These are phyloP conservation scores for Macropis europaea DNA, from an alignment of 2,888 invertebrate species.

Conservation along the genomic window DNA sequence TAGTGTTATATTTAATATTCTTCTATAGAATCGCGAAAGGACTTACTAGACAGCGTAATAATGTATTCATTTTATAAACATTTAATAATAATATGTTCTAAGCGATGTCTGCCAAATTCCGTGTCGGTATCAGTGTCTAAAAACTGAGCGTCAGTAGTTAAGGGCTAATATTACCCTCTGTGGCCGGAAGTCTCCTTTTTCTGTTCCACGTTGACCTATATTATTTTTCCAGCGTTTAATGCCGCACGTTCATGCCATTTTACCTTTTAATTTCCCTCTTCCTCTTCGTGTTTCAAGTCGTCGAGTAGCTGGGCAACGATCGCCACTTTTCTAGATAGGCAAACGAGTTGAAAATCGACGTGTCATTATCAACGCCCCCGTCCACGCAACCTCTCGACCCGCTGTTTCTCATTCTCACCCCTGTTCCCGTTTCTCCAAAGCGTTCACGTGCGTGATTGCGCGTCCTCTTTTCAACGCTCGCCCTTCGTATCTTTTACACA, in stretches of 20 bases:
- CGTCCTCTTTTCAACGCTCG: slow-evolving; percentile 17
- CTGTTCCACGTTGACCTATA: no score
- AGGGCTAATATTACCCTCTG: no score
- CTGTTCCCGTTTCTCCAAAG: slow-evolving; percentile 27
- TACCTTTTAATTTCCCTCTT: neutral
- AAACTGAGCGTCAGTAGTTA: no score
- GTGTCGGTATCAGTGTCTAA: no score
- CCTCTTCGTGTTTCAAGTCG: neutral
- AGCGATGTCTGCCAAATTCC: no score
- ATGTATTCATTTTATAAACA: no score
- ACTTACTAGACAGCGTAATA: no score
- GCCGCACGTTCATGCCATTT: neutral
- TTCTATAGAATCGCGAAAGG: no score
- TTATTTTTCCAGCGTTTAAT: neutral
- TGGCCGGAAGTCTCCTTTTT: no score
- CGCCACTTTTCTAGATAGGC: slow-evolving; percentile 51
- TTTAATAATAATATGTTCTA: no score
- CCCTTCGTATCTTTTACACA: slow-evolving; percentile 15
- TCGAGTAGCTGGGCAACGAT: slow-evolving; percentile 18
- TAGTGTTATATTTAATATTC: no score
- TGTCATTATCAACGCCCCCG: slow-evolving; percentile 55
- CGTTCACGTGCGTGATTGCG: slow-evolving; percentile 42
- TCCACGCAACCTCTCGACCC: slow-evolving; percentile 16
- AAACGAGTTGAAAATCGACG: slow-evolving; percentile 56
- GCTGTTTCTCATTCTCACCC: slow-evolving; percentile 13